Base-by-base conservation (phyloP, 2,797 vertebrate genomes). In the Mycteria americana region DNA sequence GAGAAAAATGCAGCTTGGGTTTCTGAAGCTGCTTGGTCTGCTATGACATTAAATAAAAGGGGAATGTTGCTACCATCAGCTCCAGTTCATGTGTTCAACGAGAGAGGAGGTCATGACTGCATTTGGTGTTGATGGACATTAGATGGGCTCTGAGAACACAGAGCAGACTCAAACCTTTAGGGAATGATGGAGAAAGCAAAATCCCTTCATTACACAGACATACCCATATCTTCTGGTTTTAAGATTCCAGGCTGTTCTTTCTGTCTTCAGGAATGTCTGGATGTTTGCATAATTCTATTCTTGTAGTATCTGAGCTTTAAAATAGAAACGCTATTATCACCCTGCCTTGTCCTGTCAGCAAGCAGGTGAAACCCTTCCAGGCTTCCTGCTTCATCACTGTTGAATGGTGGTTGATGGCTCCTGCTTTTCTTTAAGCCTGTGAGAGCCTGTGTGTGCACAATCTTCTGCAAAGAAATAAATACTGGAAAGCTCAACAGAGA, bases 331-430 rank as follows among this genome's bases (percentile, higher is more conserved):
- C 41, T 45, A 0, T 91, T 87, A 43, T 89, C 81, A 48, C 43
- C 74, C 70, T 91, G 77, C 74, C 86, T 85, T n/a, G 56, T 76
- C 63, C 84, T 95, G 86, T 56, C 82, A 93, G 67, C 51, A 54
- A 48, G 64, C 27, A 75, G 92, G 87, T 89, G 88, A 82, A 95
- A 77, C 28, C 53, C 39, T 85, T 21, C 21, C 63, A 82, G 85
- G n/a, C 54, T 50, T 62, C 23, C 41, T 54, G 37, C 67, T 54
- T 57, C 84, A 43, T 19, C 16, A 1, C 77, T 76, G 24, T 39
- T 57, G 43, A 41, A 28, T 10, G 46, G 5, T 24, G 28, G 33
- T 3, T 83, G 85, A n/a, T 54, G 46, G 46, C 43, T 96, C 63
- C 72, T 72, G 77, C 54, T 76, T 46, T 51, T 62, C 25, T 67